phyloP scores from a whole-genome alignment of 2,888 invertebrate genomes.

The Smittia aterrima region DNA sequence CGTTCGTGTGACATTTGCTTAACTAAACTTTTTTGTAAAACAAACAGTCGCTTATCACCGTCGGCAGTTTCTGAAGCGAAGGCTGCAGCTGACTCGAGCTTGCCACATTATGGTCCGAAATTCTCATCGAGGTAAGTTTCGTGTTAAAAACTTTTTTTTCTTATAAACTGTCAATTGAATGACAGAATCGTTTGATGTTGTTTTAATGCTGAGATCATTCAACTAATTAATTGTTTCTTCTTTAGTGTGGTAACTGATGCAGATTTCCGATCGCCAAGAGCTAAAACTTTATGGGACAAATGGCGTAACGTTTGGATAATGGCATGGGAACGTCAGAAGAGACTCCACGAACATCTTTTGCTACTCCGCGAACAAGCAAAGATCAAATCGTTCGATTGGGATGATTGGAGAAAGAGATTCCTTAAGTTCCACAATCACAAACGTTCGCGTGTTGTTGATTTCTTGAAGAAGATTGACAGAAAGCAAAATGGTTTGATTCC shows the following conservation, averaged over 20 bases:
- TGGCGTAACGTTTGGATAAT: constrained; percentile 98
- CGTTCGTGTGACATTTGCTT: constrained; percentile 42
- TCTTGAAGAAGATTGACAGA: constrained; percentile 98
- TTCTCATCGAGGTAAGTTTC: constrained; percentile 66
- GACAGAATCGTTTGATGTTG: not conserved
- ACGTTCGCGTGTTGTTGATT: constrained; percentile 95
- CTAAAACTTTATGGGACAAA: constrained; percentile 90
- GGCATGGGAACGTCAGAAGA: constrained; percentile 93
- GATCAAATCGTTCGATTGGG: constrained; percentile 99
- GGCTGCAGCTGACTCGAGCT: constrained; percentile 73
- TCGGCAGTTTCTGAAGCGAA: constrained; percentile 68
- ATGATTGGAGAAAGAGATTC: constrained; percentile 98
- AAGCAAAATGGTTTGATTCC: constrained; percentile 97
- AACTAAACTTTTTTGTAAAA: constrained; percentile 42
- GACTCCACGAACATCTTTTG: constrained; percentile 89
- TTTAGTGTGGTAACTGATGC: constrained; percentile 59
- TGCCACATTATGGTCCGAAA: constrained; percentile 87
- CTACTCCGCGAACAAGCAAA: constrained; percentile 91
- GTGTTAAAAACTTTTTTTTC: constrained; percentile 7
- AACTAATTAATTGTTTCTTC: not conserved
- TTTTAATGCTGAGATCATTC: not conserved
- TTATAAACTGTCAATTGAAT: too few species aligned
- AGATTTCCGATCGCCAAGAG: constrained; percentile 85
- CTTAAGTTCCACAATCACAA: constrained; percentile 99
- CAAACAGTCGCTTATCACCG: constrained; percentile 76